Percentiles rank a stretch among this genome's conserved stretches.
phyloP scores from a whole-genome alignment of 2,888 invertebrate species.

The Stenotaenia linearis region DNA sequence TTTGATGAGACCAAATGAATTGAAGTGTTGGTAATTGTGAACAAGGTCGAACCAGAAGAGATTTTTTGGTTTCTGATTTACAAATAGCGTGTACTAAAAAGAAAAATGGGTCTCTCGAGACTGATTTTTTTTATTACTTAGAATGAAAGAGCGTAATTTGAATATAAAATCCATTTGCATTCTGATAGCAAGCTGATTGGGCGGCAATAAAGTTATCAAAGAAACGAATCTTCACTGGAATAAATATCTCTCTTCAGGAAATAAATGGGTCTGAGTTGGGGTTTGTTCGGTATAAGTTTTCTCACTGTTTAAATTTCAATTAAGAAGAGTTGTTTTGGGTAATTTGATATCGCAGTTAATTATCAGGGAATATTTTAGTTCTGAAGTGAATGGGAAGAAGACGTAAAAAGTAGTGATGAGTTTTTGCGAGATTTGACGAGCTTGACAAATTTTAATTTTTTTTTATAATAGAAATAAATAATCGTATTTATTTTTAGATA shows the following conservation, averaged over 20 bases:
- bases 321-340: neutral
- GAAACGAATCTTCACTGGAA: neutral
- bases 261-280: neutral
- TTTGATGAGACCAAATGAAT: conserved; percentile 2
- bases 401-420: too few relatives aligned
- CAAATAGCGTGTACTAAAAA: neutral
- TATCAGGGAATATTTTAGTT: neutral
- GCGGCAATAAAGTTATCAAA: conserved; percentile 15
- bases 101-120: neutral
- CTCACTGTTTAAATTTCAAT: conserved; percentile 11
- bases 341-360: neutral
- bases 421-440: too few relatives aligned
- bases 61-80: neutral
- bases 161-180: conserved; percentile 19
- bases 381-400: too few relatives aligned
- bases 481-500: too few relatives aligned
- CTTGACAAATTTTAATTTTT: too few relatives aligned
- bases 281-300: neutral
- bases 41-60: neutral
- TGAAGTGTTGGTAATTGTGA: conserved; percentile 1
- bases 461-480: too few relatives aligned
- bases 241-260: neutral
- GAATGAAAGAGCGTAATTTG: neutral
- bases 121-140: neutral
- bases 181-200: conserved; percentile 11